phyloP scores from a whole-genome alignment of 2,113 vertebrate genomes.

The Forbesichthys agassizii region DNA sequence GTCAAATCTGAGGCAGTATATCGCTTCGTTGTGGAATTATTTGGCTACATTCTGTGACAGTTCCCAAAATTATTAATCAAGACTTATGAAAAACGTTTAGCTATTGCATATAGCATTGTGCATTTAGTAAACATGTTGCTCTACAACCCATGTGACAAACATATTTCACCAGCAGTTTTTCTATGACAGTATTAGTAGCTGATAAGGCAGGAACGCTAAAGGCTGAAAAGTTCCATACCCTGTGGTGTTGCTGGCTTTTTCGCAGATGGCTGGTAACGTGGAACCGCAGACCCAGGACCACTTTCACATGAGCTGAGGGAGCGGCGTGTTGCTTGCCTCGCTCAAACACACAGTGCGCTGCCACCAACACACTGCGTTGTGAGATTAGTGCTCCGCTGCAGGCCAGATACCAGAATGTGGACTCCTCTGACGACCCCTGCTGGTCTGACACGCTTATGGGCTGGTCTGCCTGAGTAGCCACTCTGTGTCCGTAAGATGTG shows the following conservation, averaged over 20 bases:
- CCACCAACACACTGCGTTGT: constrained; percentile 83
- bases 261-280: constrained; percentile 73
- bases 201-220: neutral
- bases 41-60: too few relatives aligned
- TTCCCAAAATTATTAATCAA: too few relatives aligned
- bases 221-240: constrained; percentile 67
- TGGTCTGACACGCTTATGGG: constrained; percentile 9
- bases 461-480: neutral
- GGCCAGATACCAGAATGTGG: constrained; percentile 82
- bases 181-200: neutral
- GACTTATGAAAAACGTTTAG: too few relatives aligned
- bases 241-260: constrained; percentile 81
- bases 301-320: constrained; percentile 81
- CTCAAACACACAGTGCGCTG: constrained; percentile 87
- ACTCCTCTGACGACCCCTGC: constrained; percentile 55
- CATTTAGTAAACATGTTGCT: too few relatives aligned
- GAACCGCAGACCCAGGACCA: constrained; percentile 81
- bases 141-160: too few relatives aligned
- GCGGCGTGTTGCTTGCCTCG: constrained; percentile 76
- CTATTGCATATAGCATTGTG: too few relatives aligned
- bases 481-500: constrained; percentile 65
- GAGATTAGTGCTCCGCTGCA: constrained; percentile 89
- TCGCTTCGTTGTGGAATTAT: too few relatives aligned
- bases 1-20: neutral
- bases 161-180: too few relatives aligned